These are phyloP conservation scores for Rallus limicola DNA, from an alignment of 2,113 vertebrate species.

Conservation along the genomic window DNA sequence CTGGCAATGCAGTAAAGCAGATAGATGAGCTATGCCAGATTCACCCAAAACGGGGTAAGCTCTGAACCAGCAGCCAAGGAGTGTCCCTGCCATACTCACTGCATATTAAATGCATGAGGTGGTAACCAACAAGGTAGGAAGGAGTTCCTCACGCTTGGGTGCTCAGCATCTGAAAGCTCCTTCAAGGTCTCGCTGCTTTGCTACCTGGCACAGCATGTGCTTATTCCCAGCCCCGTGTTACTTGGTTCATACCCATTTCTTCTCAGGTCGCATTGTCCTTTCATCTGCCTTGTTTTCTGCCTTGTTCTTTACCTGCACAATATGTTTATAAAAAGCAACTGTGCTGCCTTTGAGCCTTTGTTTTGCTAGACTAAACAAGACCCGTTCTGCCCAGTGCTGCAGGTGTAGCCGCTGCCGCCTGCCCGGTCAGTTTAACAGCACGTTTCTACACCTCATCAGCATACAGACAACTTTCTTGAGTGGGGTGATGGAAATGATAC, in stretches of 20 bases:
- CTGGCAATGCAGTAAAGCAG: background rate
- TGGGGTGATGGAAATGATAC: background rate
- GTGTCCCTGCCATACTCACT: background rate
- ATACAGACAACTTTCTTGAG: background rate
- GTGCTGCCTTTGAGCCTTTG: background rate
- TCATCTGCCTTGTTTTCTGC: background rate
- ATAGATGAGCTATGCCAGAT: background rate
- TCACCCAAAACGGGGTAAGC: accelerated
- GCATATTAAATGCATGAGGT: accelerated
- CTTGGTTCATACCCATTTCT: background rate
- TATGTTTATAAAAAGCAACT: background rate
- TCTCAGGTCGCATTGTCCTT: background rate
- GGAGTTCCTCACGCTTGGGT: background rate
- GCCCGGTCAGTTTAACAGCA: background rate
- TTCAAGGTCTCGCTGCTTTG: background rate
- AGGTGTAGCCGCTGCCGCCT: background rate
- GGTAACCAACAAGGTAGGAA: background rate
- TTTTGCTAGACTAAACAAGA: background rate
- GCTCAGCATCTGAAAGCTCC: background rate
- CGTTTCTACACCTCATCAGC: background rate
- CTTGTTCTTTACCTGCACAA: background rate
- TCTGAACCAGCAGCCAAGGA: background rate
- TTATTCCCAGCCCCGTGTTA: background rate
- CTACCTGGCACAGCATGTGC: background rate
- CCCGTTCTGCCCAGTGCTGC: background rate